phyloP scores from a whole-genome alignment of 2,888 invertebrate genomes.

The Zygaena filipendulae region DNA sequence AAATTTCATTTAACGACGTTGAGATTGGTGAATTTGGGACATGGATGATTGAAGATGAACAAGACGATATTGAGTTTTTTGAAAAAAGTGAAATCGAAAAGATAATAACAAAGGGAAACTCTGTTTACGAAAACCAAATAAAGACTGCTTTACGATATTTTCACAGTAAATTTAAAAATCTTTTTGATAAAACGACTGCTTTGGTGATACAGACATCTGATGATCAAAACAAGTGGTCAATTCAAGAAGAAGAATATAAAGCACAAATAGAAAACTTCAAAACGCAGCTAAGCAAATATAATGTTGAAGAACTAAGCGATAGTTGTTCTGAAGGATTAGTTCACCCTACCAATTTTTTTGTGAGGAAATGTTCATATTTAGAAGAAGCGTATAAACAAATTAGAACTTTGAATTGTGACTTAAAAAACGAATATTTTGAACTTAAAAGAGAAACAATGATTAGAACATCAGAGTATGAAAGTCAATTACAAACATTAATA shows the following conservation, averaged over 20 bases:
- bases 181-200: constrained; percentile 52
- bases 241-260: constrained; percentile 53
- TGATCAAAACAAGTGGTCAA: constrained; percentile 46
- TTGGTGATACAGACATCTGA: constrained; percentile 49
- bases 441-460: constrained; percentile 52
- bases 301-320: constrained; percentile 42
- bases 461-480: constrained; percentile 42
- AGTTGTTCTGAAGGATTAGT: constrained; percentile 47
- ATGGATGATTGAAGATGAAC: constrained; percentile 38
- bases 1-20: too few relatives aligned
- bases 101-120: constrained; percentile 27
- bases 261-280: constrained; percentile 50
- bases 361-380: constrained; percentile 52
- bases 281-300: constrained; percentile 27
- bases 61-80: constrained; percentile 27
- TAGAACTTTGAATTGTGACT: constrained; percentile 60
- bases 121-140: constrained; percentile 36
- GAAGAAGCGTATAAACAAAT: constrained; percentile 50
- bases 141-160: constrained; percentile 47
- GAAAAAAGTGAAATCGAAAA: constrained; percentile 31
- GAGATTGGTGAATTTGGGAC: constrained; percentile 36
- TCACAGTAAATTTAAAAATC: constrained; percentile 44
- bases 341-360: constrained; percentile 26
- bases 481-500: constrained; percentile 48
- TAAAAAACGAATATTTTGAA: constrained; percentile 58